These are phyloP conservation scores for Ptilorrhoa leucosticta DNA, from an alignment of 2,113 vertebrate species.

Conservation along the genomic window DNA sequence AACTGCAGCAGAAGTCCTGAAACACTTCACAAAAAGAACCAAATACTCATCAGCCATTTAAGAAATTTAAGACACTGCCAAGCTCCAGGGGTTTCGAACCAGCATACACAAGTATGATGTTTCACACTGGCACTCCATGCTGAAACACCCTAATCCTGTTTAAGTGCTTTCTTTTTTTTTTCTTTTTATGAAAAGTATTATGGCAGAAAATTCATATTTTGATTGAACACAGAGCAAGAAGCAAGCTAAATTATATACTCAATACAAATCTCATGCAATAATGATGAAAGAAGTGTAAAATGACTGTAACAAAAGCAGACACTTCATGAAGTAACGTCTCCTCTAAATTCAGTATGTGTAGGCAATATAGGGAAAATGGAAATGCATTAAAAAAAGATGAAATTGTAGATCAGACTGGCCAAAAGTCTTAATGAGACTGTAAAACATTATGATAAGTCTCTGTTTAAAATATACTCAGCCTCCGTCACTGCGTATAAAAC, in stretches of 20 bases:
- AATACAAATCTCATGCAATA: slow-evolving; percentile 19
- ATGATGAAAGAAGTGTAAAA: slow-evolving; percentile 61
- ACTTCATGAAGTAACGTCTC: slow-evolving; percentile 40
- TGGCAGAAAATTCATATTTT: background rate
- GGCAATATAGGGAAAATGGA: slow-evolving; percentile 39
- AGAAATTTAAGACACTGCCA: background rate
- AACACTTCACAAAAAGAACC: background rate
- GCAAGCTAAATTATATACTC: slow-evolving; percentile 20
- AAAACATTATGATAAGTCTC: slow-evolving; percentile 59
- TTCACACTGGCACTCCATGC: background rate
- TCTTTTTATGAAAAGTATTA: background rate
- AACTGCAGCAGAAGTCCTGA: background rate
- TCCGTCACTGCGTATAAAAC: background rate
- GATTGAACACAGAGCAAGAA: background rate
- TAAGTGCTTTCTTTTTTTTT: background rate
- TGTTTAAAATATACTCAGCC: slow-evolving; percentile 14
- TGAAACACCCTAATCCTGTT: background rate
- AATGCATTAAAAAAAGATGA: slow-evolving; percentile 53
- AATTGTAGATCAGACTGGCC: slow-evolving; percentile 38
- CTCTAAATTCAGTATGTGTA: slow-evolving; percentile 35
- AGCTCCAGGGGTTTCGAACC: background rate
- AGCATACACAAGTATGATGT: background rate
- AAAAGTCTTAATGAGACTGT: slow-evolving; percentile 56
- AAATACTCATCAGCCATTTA: background rate
- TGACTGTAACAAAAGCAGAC: slow-evolving; percentile 37